Conservation (phyloP, 2,113 vertebrate genomes). For the Melanostigma gelatinosum region DNA sequence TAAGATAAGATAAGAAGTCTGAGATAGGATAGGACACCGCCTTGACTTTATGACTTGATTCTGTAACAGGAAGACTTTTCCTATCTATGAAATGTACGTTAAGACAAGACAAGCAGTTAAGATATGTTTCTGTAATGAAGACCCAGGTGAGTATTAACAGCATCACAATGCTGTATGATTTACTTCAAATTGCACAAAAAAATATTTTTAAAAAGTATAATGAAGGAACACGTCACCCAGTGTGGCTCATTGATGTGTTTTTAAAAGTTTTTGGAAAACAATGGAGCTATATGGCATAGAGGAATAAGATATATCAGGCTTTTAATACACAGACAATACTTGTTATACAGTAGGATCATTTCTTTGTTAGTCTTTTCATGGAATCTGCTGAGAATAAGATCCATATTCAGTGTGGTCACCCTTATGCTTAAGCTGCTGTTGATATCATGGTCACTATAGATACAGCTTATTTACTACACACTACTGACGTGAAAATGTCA, state of each 20-base stretch:
- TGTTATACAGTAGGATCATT: not conserved
- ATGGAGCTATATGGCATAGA: not conserved
- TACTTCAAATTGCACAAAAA: not conserved
- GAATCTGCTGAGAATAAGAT: not conserved
- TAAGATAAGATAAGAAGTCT: not conserved
- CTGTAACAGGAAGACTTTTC: not conserved
- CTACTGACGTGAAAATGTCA: constrained; percentile 14
- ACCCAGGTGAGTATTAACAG: not conserved
- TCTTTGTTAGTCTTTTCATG: not conserved
- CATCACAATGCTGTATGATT: not conserved
- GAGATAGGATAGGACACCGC: not conserved
- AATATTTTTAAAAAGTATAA: not conserved
- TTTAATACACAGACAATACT: not conserved
- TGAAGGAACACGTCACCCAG: not conserved
- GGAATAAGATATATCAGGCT: not conserved
- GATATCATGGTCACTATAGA: constrained; percentile 12
- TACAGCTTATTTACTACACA: constrained; percentile 19
- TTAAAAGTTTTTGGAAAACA: not conserved
- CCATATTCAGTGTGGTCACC: not conserved
- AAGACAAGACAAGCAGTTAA: not conserved
- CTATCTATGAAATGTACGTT: not conserved
- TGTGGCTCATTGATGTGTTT: not conserved
- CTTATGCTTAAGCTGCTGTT: not conserved
- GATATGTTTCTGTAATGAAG: not conserved
- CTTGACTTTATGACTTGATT: not conserved